Base-by-base conservation (phyloP, 2,888 invertebrate genomes). In the Morpho helenor region DNA sequence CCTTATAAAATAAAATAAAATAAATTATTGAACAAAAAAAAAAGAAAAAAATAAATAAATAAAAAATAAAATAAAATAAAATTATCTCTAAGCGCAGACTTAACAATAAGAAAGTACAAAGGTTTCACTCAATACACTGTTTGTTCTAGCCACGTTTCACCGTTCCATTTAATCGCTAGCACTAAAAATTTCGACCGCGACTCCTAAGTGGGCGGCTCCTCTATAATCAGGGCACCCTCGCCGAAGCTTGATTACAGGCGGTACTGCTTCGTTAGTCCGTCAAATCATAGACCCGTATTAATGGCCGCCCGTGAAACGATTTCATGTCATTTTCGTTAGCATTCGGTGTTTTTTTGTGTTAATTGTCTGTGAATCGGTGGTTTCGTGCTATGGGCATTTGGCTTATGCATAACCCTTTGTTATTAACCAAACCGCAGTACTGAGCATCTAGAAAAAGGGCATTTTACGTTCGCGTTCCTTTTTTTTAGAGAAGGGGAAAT, bases 231-330 rank as follows among this genome's bases (percentile, higher is more conserved):
- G 67, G 66, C 71, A 71, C 75, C 72, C 69, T 70, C 66, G 69
- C 77, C 75, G 75, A 79, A 76, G 79, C 80, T 71, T 84, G 84
- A 89, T 89, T 89, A 88, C 79, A 81, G 80, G 73, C 77, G 76
- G 82, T 77, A 82, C 74, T 82, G 74, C 80, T 82, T 84, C 86
- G 87, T 89, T 87, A 87, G 82, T 69, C 76, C 82, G 75, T 84
- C 86, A 86, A 87, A 88, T 87, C 87, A 85, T 87, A 87, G 87
- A 79, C 71, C 79, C 75, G 10, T 75, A 69, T 73, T 68, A 69
- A 68, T 77, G 82, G 82, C 82, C 79, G 75, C 75, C 66, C 73
- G 70, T 70, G 73, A 69, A 80, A 79, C 82, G 73, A 81, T 83
- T 83, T 79, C 72, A 74, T 87, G 84, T 87, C 87, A 85, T 87